phyloP scores from a whole-genome alignment of 2,113 vertebrate species.

The Stegastes partitus region DNA sequence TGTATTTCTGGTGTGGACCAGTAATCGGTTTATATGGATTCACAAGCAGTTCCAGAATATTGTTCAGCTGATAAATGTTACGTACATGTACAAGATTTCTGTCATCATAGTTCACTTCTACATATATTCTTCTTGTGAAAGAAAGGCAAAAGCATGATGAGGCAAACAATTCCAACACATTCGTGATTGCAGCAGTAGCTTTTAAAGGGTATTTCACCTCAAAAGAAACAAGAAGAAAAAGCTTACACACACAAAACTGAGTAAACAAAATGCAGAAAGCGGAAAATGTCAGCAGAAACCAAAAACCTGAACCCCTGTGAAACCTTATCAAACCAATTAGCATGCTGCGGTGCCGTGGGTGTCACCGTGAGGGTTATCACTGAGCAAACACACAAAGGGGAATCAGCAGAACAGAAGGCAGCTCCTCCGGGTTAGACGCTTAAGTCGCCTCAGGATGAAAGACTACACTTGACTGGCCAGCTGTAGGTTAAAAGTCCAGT shows the following conservation, averaged over 20 bases:
- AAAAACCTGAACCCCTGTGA: background rate
- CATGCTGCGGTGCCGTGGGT: slow-evolving; percentile 18
- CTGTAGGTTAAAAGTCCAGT: slow-evolving; percentile 46
- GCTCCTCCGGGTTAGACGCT: slow-evolving; percentile 45
- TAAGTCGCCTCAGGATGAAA: slow-evolving; percentile 59
- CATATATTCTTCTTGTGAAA: background rate
- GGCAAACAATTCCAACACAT: background rate
- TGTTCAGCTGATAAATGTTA: too few relatives aligned
- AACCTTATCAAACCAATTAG: slow-evolving; percentile 47
- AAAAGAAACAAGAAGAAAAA: background rate
- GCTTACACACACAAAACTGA: background rate
- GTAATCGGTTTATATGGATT: background rate
- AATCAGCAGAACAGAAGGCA: slow-evolving; percentile 33
- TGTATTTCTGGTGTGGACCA: background rate
- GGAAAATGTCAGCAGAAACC: background rate
- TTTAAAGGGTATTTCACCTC: background rate
- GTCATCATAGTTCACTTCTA: background rate
- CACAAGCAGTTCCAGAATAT: too few relatives aligned
- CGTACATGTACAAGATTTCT: too few relatives aligned
- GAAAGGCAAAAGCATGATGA: background rate
- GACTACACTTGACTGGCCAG: slow-evolving; percentile 59
- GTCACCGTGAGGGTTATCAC: slow-evolving; percentile 34
- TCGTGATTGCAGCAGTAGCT: background rate
- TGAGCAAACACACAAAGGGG: slow-evolving; percentile 45
- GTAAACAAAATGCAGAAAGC: background rate